Conservation (phyloP, 1,140 invertebrate genomes). For the Copidosoma floridanum region DNA sequence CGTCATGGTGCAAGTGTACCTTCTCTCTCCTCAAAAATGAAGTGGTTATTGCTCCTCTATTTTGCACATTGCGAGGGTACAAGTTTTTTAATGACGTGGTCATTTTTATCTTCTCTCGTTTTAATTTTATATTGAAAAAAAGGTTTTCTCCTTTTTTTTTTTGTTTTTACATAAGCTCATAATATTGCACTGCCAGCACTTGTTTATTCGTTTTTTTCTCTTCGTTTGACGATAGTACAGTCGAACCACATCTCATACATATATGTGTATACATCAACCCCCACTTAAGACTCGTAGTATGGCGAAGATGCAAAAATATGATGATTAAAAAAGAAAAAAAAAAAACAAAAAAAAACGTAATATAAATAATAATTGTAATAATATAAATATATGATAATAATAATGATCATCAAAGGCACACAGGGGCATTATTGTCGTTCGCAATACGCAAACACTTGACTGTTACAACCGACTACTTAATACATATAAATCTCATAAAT, state of each 20-base stretch:
- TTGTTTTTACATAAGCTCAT: constrained; percentile 4
- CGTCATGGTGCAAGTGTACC: too few species aligned
- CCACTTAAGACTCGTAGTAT: constrained; percentile 20
- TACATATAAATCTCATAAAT: too few species aligned
- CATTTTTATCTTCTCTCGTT: constrained; percentile 17
- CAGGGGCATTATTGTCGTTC: constrained; percentile 1
- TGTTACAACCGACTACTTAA: too few species aligned
- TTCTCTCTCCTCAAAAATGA: too few species aligned
- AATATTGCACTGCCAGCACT: constrained; percentile 38
- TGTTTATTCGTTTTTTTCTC: constrained; percentile 9
- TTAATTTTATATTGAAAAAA: not conserved
- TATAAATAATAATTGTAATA: constrained; percentile 3
- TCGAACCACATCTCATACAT: not conserved
- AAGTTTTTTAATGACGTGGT: constrained; percentile 18
- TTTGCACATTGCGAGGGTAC: constrained; percentile 21
- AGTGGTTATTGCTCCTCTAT: too few species aligned
- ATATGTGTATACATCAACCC: not conserved
- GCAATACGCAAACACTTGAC: constrained; percentile 7
- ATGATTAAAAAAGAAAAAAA: not conserved
- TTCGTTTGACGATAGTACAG: not conserved
- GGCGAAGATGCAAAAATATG: constrained; percentile 11
- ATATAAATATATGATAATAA: constrained; percentile 14
- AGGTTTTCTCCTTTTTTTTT: not conserved
- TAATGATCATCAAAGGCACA: constrained; percentile 13
- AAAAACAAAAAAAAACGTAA: not conserved